Evolutionary conservation across 2,888 invertebrate species (phyloP).

Genomic region (Aphidoletes aphidimyza): DNA sequence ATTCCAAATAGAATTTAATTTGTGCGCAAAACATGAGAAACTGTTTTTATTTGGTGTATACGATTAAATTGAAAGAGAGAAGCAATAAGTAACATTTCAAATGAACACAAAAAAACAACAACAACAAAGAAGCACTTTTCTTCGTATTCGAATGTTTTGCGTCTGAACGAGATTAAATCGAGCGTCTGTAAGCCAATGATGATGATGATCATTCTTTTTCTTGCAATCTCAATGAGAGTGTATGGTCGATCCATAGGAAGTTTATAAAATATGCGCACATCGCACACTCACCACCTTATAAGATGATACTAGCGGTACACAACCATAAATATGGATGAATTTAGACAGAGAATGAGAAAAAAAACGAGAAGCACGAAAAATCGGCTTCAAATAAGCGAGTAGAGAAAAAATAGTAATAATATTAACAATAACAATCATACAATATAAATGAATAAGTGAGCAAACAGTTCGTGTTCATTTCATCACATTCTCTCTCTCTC

Average conservation of each 20-base stretch:
- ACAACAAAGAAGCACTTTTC: not conserved
- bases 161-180: not conserved
- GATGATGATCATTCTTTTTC: not conserved
- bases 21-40: not conserved
- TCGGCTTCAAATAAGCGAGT: not conserved
- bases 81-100: not conserved
- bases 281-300: not conserved
- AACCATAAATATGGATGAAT: conserved; percentile 28
- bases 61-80: not conserved
- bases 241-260: not conserved
- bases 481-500: too few species aligned
- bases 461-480: not conserved
- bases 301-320: conserved; percentile 20
- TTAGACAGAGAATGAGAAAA: conserved; percentile 11
- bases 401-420: not conserved
- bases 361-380: not conserved
- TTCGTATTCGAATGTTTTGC: not conserved
- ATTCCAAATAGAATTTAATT: conserved; percentile 24
- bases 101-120: not conserved
- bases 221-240: not conserved
- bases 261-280: not conserved
- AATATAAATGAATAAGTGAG: not conserved
- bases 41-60: not conserved
- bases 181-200: not conserved
- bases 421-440: not conserved